phyloP scores from a whole-genome alignment of 2,113 vertebrate genomes.

The Rhinolophus ferrumequinum region DNA sequence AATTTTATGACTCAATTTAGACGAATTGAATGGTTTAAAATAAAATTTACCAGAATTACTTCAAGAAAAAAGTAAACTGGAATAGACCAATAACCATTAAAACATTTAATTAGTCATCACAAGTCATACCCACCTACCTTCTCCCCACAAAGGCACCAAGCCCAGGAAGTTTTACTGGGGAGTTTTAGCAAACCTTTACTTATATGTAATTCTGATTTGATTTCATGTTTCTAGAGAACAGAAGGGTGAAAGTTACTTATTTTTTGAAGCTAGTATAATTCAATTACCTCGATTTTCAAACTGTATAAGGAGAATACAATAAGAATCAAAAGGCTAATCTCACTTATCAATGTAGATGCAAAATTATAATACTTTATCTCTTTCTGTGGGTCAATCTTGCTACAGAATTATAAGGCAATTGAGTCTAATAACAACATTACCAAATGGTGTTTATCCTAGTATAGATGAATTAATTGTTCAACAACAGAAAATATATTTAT shows the following conservation, averaged over 20 bases:
- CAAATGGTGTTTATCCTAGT: background rate
- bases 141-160: background rate
- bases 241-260: background rate
- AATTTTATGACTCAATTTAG: slow-evolving; percentile 6
- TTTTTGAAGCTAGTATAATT: background rate
- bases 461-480: background rate
- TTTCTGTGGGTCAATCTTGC: background rate
- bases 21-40: background rate
- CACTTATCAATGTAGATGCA: background rate
- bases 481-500: background rate
- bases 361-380: background rate
- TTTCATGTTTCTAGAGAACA: background rate
- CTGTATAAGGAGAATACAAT: background rate
- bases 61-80: background rate
- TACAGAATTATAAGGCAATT: background rate
- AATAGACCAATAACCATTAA: background rate
- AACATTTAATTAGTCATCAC: background rate
- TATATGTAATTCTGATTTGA: background rate
- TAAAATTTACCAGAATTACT: background rate
- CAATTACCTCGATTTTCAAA: background rate
- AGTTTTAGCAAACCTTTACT: background rate
- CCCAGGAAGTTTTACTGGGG: background rate
- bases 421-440: background rate
- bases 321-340: background rate
- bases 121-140: background rate